Base-by-base conservation (phyloP, 2,113 vertebrate species). In the Theropithecus gelada region DNA sequence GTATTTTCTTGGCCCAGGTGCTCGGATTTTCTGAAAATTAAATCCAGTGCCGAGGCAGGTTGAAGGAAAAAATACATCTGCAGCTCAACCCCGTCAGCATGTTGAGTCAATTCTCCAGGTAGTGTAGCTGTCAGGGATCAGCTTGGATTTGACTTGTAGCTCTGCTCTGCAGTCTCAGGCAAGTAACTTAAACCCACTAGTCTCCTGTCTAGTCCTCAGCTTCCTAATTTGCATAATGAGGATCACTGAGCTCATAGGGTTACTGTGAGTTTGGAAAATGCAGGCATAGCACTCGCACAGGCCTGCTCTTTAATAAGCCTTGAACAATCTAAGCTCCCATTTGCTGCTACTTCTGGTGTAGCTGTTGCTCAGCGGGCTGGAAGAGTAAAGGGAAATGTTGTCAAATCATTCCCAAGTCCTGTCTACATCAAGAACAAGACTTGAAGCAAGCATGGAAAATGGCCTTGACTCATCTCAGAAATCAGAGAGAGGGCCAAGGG, bases 221-320 rank as follows among this genome's bases (percentile, higher is more conserved):
- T 2, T 38, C 59, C 22, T 93, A 3, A 3, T 89, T 12, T 87
- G 55, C 38, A 45, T 43, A 48, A 64, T 18, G n/a, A 81, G 20
- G 55, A 38, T 11, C 17, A 13, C 0, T 1, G 23, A 52, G 25
- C 48, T 94, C 55, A 0, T 0, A 30, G 16, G 22, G 1, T 25
- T 13, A 61, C 52, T 32, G 32, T 30, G 68, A 57, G n/a, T 73
- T 48, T 92, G 64, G 75, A 83, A 79, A 85, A n/a, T 5, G 8
- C 17, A 85, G 18, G 27, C 48, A 30, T 48, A 61, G 30, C 22
- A 8, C 20, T 13, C 9, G 13, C 18, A 6, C 12, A 30, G 9
- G 18, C 18, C 72, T 59, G 45, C 43, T 48, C 27, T 48, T 12
- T 57, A 48, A 20, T 0, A 40, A 92, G 4, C 35, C 52, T 40